Percentiles rank a stretch among this genome's conserved stretches.
These are phyloP conservation scores for Drosophila mayaguana DNA, from an alignment of 2,888 invertebrate species.

Conservation along the genomic window DNA sequence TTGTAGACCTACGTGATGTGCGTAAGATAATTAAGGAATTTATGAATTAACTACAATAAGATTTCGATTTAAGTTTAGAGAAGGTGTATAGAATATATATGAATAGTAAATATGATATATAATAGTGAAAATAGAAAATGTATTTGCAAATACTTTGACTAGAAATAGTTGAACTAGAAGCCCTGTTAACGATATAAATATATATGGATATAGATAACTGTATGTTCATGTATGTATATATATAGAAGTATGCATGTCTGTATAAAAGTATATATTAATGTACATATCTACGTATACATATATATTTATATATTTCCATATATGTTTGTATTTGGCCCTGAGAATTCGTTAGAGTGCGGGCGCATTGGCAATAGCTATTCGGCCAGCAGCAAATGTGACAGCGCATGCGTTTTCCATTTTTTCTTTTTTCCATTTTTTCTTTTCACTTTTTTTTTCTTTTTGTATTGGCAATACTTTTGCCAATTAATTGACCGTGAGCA, in stretches of 20 bases:
- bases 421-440: background rate
- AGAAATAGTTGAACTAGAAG: background rate
- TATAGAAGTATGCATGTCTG: background rate
- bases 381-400: conserved; percentile 25
- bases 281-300: background rate
- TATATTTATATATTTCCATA: conserved; percentile 2
- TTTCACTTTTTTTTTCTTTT: background rate
- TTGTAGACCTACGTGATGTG: conserved; percentile 26
- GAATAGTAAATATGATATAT: too few relatives aligned
- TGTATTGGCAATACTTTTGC: conserved; percentile 46
- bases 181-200: background rate
- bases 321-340: conserved; percentile 43
- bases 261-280: background rate
- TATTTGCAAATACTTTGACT: background rate
- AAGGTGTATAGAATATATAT: too few relatives aligned
- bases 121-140: background rate
- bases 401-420: conserved; percentile 46
- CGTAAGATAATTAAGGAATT: background rate
- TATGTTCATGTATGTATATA: conserved; percentile 1
- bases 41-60: background rate
- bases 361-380: conserved; percentile 47
- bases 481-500: conserved; percentile 51
- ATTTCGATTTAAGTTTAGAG: too few relatives aligned
- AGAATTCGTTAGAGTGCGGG: conserved; percentile 14
- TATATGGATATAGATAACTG: background rate